Conservation (phyloP, 2,797 vertebrate genomes). For the Yasuhikotakia modesta region DNA sequence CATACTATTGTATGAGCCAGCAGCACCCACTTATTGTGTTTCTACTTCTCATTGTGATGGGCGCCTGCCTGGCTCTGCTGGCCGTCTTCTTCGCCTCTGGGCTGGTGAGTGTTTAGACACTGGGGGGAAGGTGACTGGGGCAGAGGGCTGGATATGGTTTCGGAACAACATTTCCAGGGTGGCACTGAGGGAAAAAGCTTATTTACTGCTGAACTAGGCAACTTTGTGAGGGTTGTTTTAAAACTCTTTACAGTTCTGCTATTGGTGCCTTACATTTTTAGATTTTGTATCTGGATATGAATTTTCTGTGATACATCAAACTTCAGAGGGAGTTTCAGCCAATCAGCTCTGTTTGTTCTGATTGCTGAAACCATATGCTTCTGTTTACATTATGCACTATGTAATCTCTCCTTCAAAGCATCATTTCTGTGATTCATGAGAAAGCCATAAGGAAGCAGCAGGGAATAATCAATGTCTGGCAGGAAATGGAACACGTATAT, state of each 20-base stretch:
- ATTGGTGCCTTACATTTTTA: background rate
- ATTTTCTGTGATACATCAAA: background rate
- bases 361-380: conserved; percentile 33
- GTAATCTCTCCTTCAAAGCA: conserved; percentile 40
- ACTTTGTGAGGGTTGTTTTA: background rate
- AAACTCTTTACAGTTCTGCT: background rate
- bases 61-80: conserved; percentile 92
- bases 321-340: conserved; percentile 19
- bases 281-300: background rate
- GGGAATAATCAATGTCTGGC: conserved; percentile 20
- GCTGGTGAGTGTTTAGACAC: conserved; percentile 83
- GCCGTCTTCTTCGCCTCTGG: conserved; percentile 96
- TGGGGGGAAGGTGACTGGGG: conserved; percentile 13
- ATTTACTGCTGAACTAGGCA: background rate
- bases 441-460: conserved; percentile 34
- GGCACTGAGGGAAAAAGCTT: background rate
- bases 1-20: conserved; percentile 96
- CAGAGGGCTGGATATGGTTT: background rate
- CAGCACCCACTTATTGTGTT: conserved; percentile 98
- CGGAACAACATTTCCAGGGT: background rate
- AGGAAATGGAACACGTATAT: conserved; percentile 30
- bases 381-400: conserved; percentile 47
- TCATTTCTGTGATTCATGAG: conserved; percentile 12
- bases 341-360: conserved; percentile 30
- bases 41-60: conserved; percentile 96